Evolutionary conservation across 2,888 invertebrate species (phyloP).

Genomic region (Mythimna albipuncta): DNA sequence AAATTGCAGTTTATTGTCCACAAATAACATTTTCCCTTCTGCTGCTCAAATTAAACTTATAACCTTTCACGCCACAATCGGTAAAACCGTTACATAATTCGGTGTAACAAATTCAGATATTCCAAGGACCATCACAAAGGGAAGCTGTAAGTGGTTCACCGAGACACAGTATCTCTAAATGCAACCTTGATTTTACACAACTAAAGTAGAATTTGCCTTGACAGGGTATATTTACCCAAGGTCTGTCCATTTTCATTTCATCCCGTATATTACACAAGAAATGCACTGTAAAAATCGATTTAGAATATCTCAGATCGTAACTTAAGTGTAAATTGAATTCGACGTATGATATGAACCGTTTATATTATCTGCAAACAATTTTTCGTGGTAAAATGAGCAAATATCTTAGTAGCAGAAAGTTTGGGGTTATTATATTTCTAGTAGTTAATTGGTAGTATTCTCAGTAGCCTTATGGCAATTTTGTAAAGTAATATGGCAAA

Average conservation of each 20-base stretch:
- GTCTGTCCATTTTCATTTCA: conserved; percentile 27
- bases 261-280: conserved; percentile 49
- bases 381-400: not conserved
- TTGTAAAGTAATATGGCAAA: not conserved
- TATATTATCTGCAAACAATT: conserved; percentile 3
- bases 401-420: not conserved
- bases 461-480: conserved; percentile 1
- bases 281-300: conserved; percentile 57
- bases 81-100: conserved; percentile 43
- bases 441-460: conserved; percentile 1
- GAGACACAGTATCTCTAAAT: conserved; percentile 16
- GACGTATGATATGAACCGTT: conserved; percentile 1
- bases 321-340: conserved; percentile 49
- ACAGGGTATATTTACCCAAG: conserved; percentile 28
- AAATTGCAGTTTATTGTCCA: conserved; percentile 1
- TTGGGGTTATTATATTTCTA: not conserved
- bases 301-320: conserved; percentile 29
- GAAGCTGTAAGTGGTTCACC: conserved; percentile 33
- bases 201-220: conserved; percentile 34
- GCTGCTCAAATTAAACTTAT: conserved; percentile 27
- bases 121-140: conserved; percentile 45
- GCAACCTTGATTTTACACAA: conserved; percentile 18
- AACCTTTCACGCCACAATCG: conserved; percentile 19
- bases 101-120: conserved; percentile 60
- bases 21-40: conserved; percentile 24